These are phyloP conservation scores for Melanostigma gelatinosum DNA, from an alignment of 2,113 vertebrate genomes.

Conservation along the genomic window DNA sequence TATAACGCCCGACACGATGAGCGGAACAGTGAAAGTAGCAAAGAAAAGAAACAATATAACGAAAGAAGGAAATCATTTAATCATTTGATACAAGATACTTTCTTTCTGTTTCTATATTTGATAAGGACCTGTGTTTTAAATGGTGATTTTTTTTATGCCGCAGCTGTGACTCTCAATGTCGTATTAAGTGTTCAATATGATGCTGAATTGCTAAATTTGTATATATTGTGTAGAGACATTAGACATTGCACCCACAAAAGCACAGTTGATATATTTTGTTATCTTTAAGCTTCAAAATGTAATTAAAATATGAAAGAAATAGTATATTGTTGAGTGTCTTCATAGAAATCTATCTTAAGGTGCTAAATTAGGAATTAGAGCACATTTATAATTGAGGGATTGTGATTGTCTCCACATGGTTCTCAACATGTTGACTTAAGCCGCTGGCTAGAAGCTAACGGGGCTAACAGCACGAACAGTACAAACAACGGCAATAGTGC, in stretches of 20 bases:
- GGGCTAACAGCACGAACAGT: neutral
- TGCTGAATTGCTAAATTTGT: neutral
- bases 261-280: neutral
- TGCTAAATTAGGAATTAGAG: neutral
- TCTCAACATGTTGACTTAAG: neutral
- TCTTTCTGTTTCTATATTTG: neutral
- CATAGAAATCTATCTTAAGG: too few species aligned
- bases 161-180: neutral
- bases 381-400: neutral
- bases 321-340: too few species aligned
- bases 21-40: conserved; percentile 58
- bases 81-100: neutral
- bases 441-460: neutral
- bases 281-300: neutral
- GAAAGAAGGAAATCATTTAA: neutral
- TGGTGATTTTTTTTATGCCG: neutral
- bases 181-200: neutral
- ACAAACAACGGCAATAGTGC: neutral
- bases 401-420: neutral
- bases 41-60: neutral
- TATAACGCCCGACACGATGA: conserved; percentile 43
- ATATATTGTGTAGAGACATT: neutral
- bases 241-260: neutral
- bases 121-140: neutral
- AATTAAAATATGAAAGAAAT: neutral